These are phyloP conservation scores for Laupala kohalensis DNA, from an alignment of 1,140 invertebrate genomes.

Conservation along the genomic window DNA sequence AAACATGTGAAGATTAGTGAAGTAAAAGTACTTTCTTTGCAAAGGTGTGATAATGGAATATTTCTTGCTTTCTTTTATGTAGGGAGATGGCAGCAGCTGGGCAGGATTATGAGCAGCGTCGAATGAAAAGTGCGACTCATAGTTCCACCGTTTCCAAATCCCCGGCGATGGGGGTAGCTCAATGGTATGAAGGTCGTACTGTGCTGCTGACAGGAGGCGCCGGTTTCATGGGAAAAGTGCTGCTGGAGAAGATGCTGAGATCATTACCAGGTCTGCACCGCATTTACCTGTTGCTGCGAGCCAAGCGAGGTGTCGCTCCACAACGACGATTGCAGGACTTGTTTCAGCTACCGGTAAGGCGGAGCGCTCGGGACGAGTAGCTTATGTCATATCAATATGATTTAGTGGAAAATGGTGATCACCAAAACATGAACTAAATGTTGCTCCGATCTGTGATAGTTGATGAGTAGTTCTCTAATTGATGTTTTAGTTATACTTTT, in stretches of 20 bases:
- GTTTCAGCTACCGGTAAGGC: slow-evolving; percentile 50
- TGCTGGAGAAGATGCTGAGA: slow-evolving; percentile 70
- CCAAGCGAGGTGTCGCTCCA: slow-evolving; percentile 63
- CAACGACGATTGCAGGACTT: slow-evolving; percentile 51
- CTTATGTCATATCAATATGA: too few relatives aligned
- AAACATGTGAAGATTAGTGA: too few relatives aligned
- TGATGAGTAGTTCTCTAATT: too few relatives aligned
- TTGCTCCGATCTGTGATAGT: too few relatives aligned
- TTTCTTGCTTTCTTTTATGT: too few relatives aligned
- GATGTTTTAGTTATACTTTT: too few relatives aligned
- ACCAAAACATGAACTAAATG: too few relatives aligned
- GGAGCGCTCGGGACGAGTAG: neutral
- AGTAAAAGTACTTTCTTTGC: too few relatives aligned
- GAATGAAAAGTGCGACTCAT: too few relatives aligned
- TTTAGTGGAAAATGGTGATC: too few relatives aligned
- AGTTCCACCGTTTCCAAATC: too few relatives aligned
- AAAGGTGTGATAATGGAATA: too few relatives aligned
- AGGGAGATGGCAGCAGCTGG: neutral
- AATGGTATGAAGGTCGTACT: slow-evolving; percentile 7
- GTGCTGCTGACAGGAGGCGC: slow-evolving; percentile 40
- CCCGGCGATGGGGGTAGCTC: neutral
- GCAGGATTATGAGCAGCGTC: neutral
- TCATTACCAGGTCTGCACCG: slow-evolving; percentile 58
- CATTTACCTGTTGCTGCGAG: slow-evolving; percentile 64
- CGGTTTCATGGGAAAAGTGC: slow-evolving; percentile 67